Percentiles rank a stretch among this genome's conserved stretches.
These are phyloP conservation scores for Manis javanica DNA, from an alignment of 2,797 vertebrate genomes.

Conservation along the genomic window DNA sequence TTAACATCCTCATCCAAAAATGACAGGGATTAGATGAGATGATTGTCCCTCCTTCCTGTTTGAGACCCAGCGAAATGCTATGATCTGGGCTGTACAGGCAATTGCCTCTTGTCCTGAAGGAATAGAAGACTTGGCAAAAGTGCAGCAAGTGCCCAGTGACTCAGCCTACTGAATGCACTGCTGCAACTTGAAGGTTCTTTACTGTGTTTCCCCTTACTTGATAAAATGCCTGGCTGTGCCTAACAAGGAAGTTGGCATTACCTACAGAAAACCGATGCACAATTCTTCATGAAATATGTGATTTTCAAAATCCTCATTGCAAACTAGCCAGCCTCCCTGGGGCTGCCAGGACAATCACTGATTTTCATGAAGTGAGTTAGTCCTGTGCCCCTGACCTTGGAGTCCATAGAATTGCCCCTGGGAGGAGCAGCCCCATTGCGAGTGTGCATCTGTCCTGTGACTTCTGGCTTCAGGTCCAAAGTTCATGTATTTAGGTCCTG, in stretches of 20 bases:
- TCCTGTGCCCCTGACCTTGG: not conserved
- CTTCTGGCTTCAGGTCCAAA: not conserved
- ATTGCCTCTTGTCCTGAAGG: not conserved
- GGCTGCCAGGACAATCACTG: not conserved
- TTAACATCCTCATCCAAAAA: not conserved
- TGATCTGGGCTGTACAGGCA: too few species aligned
- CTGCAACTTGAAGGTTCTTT: not conserved
- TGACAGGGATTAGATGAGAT: not conserved
- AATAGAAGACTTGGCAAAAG: not conserved
- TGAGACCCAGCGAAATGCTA: too few species aligned
- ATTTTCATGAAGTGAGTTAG: not conserved
- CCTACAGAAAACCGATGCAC: not conserved
- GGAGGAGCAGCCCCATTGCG: not conserved
- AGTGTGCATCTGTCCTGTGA: not conserved
- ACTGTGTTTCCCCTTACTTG: not conserved
- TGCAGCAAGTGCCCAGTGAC: not conserved
- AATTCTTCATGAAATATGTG: not conserved
- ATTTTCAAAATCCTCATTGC: not conserved
- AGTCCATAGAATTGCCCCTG: accelerated
- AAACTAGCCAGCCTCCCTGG: not conserved
- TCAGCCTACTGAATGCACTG: not conserved
- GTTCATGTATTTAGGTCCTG: not conserved
- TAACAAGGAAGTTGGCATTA: not conserved
- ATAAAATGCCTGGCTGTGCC: not conserved
- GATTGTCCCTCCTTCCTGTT: too few species aligned